Base-by-base conservation (phyloP, 2,113 vertebrate species). In the Eubucco bourcierii region DNA sequence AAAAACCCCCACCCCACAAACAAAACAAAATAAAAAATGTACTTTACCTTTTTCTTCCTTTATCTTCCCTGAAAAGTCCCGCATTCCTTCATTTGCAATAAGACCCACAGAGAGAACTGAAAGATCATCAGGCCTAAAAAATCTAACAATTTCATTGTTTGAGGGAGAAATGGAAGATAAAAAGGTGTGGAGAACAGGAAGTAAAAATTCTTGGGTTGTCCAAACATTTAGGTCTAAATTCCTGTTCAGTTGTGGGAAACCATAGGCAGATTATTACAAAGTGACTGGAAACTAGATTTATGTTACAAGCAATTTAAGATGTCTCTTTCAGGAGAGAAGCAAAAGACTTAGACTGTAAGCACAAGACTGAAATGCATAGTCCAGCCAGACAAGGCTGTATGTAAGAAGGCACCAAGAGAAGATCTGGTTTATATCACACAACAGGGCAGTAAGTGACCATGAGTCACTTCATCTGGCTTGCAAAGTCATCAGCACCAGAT, bases 401-500 rank as follows among this genome's bases (percentile, higher is more conserved):
- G 13, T 1, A 4, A 64, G 75, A 87, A 50, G 63, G 84, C 90
- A 95, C 46, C 64, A 74, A 86, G 76, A 63, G 27, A 65, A 83
- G 90, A 63, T 80, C 91, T 93, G 94, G 68, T 93, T 92, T 95
- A 63, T 61, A 85, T 95, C 93, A 90, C 79, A 15, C 33, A 63
- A 58, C 79, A 63, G 84, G 41, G n/a, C 47, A 87, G 39, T 74
- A 74, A 94, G 64, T 52, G 56, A 88, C 82, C 82, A 44, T 59
- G 90, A 92, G 60, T 89, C 94, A 91, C 67, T 41, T 94, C 37
- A 56, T 59, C 82, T 11, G 84, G 64, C 68, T 91, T 90, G 87
- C 76, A 85, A 83, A 64, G 41, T 65, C 90, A 91, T 74, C 67
- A 82, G 82, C 60, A 71, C 41, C 28, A 25, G 60, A 91, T 63